These are phyloP conservation scores for Bombus terrestris DNA, from an alignment of 1,140 invertebrate genomes.

Conservation along the genomic window DNA sequence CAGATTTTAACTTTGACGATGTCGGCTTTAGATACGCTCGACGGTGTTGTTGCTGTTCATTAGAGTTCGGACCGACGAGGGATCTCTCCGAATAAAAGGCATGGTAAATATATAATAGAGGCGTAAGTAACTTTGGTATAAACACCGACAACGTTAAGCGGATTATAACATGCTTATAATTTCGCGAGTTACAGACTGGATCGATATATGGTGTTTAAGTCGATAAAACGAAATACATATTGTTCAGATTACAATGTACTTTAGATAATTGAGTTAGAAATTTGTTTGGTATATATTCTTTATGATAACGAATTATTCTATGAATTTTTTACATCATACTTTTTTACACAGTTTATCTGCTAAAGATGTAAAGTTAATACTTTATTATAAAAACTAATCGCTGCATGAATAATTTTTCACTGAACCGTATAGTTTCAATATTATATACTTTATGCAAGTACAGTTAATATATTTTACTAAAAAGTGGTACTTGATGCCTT, in stretches of 20 bases:
- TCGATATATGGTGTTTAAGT: not conserved
- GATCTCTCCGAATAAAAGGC: not conserved
- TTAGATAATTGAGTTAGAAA: not conserved
- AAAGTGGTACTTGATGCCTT: not conserved
- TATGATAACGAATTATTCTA: too few species aligned
- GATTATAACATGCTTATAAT: not conserved
- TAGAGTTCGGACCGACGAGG: not conserved
- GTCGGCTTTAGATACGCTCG: constrained; percentile 5
- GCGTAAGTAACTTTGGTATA: not conserved
- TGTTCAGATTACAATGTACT: not conserved
- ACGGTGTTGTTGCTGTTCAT: constrained; percentile 4
- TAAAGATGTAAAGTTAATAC: too few species aligned
- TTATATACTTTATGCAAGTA: too few species aligned
- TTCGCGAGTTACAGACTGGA: not conserved
- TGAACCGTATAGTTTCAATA: too few species aligned
- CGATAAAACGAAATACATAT: not conserved
- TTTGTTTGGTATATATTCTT: not conserved
- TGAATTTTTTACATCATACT: too few species aligned
- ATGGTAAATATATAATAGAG: not conserved
- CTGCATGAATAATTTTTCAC: too few species aligned
- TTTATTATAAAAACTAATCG: too few species aligned
- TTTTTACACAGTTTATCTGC: too few species aligned
- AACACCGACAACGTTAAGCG: not conserved
- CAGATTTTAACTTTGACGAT: constrained; percentile 36
- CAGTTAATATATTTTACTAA: not conserved